Percentiles rank a stretch among this genome's conserved stretches.
phyloP scores from a whole-genome alignment of 2,888 invertebrate species.

The Steinernema hermaphroditum region DNA sequence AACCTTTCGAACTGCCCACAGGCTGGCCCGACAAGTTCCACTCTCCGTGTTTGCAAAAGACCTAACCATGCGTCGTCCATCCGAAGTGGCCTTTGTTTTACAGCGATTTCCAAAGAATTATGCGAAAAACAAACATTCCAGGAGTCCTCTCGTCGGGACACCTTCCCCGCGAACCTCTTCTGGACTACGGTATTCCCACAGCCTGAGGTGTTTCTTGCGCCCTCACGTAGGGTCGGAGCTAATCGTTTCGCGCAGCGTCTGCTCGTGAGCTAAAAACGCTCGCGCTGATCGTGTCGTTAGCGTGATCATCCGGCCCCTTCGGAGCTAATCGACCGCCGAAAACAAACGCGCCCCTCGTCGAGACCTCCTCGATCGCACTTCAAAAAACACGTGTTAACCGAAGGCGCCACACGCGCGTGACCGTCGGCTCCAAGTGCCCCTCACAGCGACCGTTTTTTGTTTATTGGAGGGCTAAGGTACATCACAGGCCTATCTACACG shows the following conservation, averaged over 20 bases:
- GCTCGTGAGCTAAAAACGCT: conserved; percentile 27
- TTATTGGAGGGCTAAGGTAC: neutral
- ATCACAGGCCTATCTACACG: conserved; percentile 1
- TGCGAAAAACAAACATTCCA: conserved; percentile 26
- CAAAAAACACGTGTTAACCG: conserved; percentile 24
- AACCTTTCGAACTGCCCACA: too few relatives aligned
- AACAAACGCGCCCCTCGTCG: conserved; percentile 26
- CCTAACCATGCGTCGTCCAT: conserved; percentile 23
- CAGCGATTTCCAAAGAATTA: neutral
- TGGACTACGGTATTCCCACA: too few relatives aligned
- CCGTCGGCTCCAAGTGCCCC: conserved; percentile 5
- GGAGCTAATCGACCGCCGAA: conserved; percentile 18
- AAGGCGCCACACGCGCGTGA: conserved; percentile 28
- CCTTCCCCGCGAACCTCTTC: too few relatives aligned
- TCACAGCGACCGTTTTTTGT: conserved; percentile 4
- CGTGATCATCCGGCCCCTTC: conserved; percentile 26
- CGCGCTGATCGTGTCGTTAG: neutral
- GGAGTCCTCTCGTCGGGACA: neutral
- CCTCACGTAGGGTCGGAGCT: neutral
- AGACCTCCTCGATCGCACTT: neutral
- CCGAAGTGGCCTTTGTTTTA: conserved; percentile 2
- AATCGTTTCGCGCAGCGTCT: conserved; percentile 22
- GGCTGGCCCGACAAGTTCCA: too few relatives aligned
- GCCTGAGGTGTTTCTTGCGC: too few relatives aligned
- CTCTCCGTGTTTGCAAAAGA: neutral